phyloP scores from a whole-genome alignment of 2,797 vertebrate genomes.

The Vireo griseus region DNA sequence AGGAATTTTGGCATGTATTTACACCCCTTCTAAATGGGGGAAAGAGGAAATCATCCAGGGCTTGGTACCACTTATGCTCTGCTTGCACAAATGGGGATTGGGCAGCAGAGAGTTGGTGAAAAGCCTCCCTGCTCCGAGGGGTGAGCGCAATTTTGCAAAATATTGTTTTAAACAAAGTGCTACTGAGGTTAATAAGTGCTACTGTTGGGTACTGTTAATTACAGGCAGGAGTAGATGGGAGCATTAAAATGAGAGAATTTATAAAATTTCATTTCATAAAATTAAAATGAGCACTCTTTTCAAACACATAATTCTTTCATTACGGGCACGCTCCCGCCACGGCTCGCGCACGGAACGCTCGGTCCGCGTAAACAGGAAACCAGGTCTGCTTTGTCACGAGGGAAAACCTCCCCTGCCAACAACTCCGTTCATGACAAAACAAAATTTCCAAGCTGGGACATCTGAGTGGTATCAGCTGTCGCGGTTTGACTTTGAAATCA shows the following conservation, averaged over 20 bases:
- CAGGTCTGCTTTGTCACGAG: not conserved
- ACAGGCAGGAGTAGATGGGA: not conserved
- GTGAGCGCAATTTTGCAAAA: not conserved
- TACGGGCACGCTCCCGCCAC: rapidly evolving
- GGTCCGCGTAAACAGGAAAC: not conserved
- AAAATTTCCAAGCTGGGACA: not conserved
- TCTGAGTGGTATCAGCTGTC: not conserved
- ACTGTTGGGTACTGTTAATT: not conserved
- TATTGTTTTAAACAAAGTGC: not conserved
- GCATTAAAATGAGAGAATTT: not conserved
- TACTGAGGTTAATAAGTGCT: not conserved
- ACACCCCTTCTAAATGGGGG: not conserved
- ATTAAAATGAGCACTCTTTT: not conserved
- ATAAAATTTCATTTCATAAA: not conserved
- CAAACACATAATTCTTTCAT: not conserved
- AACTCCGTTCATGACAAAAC: not conserved
- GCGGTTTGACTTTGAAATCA: not conserved
- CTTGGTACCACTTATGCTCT: not conserved
- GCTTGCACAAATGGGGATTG: not conserved
- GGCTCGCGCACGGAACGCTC: rapidly evolving
- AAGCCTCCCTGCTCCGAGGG: not conserved
- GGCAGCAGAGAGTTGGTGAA: not conserved
- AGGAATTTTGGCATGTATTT: not conserved
- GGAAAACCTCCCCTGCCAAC: not conserved
- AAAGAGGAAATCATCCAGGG: not conserved